A percentile compares a stretch with the other conserved stretches of the same genome.
These are phyloP conservation scores for Oncorhynchus gorbuscha DNA, from an alignment of 2,113 vertebrate species.

Conservation along the genomic window DNA sequence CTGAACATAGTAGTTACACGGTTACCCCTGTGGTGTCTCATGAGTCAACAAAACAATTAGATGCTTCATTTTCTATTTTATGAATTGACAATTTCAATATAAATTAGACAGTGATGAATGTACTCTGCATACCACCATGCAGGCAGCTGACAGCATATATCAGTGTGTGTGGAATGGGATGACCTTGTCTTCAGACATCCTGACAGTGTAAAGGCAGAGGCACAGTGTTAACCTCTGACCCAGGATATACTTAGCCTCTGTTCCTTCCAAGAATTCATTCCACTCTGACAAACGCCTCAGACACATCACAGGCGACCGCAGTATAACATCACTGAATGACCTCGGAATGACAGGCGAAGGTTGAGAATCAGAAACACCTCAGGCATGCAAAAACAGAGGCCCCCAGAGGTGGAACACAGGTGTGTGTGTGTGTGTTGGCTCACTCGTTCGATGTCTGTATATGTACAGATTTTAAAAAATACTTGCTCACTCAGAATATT, in stretches of 20 bases:
- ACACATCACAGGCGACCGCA: not conserved
- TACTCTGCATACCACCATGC: not conserved
- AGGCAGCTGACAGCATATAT: not conserved
- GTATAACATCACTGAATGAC: constrained; percentile 2
- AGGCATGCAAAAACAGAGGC: not conserved
- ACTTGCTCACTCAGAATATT: too few relatives aligned
- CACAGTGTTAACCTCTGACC: constrained; percentile 12
- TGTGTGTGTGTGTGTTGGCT: not conserved
- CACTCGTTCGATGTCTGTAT: too few relatives aligned
- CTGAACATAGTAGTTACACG: too few relatives aligned
- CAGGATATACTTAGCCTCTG: constrained; percentile 46
- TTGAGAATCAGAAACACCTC: constrained; percentile 3
- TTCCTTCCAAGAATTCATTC: constrained; percentile 39
- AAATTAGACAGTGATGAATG: not conserved
- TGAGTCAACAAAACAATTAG: not conserved
- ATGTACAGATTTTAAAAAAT: too few relatives aligned
- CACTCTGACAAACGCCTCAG: constrained; percentile 17
- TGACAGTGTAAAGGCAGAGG: not conserved
- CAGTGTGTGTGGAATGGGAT: not conserved
- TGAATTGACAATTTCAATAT: not conserved
- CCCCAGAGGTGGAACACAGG: too few relatives aligned
- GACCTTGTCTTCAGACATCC: not conserved
- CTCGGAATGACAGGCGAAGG: constrained; percentile 19
- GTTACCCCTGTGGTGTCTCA: not conserved
- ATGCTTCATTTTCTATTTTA: not conserved